These are phyloP conservation scores for Ferdinandea cuprea DNA, from an alignment of 2,888 invertebrate species.

Conservation along the genomic window DNA sequence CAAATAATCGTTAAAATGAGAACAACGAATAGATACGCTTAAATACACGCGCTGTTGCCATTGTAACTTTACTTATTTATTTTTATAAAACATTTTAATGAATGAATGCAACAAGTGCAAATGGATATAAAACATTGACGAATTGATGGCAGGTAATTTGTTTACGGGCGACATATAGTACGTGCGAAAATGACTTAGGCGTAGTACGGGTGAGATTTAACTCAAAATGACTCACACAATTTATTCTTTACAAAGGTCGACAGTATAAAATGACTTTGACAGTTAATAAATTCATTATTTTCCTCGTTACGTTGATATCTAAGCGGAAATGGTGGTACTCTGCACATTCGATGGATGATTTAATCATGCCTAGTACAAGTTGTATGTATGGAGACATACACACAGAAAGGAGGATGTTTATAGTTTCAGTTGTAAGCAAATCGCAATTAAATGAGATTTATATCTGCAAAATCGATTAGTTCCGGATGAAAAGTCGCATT, in stretches of 20 bases:
- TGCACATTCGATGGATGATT: not conserved
- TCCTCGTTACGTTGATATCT: not conserved
- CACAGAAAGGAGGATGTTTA: too few relatives aligned
- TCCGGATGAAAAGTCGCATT: too few relatives aligned
- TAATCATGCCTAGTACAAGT: not conserved
- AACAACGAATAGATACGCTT: not conserved
- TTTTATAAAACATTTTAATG: not conserved
- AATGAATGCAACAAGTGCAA: not conserved
- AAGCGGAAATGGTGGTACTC: not conserved
- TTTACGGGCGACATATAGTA: not conserved
- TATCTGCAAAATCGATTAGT: too few relatives aligned
- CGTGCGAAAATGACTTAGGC: not conserved
- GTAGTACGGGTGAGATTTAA: not conserved
- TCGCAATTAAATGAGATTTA: too few relatives aligned
- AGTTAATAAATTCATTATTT: not conserved
- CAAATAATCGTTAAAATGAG: not conserved
- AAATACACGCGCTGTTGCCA: not conserved
- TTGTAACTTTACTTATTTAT: constrained; percentile 1
- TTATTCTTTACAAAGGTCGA: not conserved
- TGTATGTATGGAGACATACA: not conserved
- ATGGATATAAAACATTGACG: not conserved
- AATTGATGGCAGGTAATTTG: not conserved
- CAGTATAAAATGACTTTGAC: not conserved
- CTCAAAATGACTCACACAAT: not conserved
- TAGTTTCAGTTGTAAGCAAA: too few relatives aligned